Conservation (phyloP, 2,113 vertebrate genomes). For the Hydrochoerus hydrochaeris region DNA sequence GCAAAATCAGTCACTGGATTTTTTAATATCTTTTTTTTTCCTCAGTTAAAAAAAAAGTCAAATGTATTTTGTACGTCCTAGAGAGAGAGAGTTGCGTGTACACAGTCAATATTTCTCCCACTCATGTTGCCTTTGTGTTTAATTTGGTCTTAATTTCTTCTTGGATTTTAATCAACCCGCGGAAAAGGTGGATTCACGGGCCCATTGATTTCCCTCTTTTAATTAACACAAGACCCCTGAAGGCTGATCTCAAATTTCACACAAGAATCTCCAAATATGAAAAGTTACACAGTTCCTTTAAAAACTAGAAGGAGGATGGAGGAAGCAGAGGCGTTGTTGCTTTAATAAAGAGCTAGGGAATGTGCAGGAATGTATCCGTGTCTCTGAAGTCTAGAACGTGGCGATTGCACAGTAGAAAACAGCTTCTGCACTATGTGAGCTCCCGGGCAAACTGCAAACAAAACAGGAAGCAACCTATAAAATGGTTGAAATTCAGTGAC, state of each 20-base stretch:
- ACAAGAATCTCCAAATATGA: constrained; percentile 14
- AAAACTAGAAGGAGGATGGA: not conserved
- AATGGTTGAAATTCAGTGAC: not conserved
- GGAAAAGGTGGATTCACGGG: constrained; percentile 70
- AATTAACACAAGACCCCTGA: constrained; percentile 65
- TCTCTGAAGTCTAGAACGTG: constrained; percentile 36
- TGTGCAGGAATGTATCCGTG: not conserved
- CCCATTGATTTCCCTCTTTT: constrained; percentile 70
- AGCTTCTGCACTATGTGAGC: not conserved
- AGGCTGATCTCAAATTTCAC: constrained; percentile 59
- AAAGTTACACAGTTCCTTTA: not conserved
- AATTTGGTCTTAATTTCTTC: constrained; percentile 72
- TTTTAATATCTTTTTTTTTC: constrained; percentile 86
- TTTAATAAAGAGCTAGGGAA: not conserved
- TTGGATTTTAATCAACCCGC: constrained; percentile 73
- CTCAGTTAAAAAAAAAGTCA: constrained; percentile 77
- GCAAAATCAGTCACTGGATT: constrained; percentile 86
- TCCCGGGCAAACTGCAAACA: not conserved
- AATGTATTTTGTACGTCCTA: constrained; percentile 58
- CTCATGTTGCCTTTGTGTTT: constrained; percentile 13
- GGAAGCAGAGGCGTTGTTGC: no score
- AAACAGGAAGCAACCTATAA: not conserved
- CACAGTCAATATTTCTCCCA: constrained; percentile 38
- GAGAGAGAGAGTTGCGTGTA: constrained; percentile 27
- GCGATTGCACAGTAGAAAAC: not conserved